Conservation (phyloP, 2,113 vertebrate genomes). For the Thinocorus orbignyianus region DNA sequence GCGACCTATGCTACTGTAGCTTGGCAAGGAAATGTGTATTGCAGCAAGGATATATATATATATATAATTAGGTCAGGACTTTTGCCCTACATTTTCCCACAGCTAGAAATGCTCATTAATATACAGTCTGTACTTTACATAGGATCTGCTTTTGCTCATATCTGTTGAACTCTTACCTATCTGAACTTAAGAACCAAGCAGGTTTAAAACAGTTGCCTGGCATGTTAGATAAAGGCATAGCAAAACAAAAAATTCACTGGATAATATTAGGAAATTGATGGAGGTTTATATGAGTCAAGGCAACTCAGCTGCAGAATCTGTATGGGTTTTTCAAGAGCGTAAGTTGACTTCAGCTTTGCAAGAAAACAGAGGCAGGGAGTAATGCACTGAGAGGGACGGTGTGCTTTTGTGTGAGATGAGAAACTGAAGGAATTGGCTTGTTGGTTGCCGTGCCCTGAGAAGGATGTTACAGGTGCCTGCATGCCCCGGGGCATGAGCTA, state of each 20-base stretch:
- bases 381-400: neutral
- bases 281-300: neutral
- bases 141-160: neutral
- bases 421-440: neutral
- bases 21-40: neutral
- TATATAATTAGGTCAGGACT: neutral
- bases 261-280: neutral
- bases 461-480: neutral
- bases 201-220: neutral
- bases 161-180: neutral
- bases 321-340: neutral
- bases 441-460: neutral
- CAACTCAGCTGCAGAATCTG: neutral
- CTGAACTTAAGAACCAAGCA: neutral
- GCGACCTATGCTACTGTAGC: neutral
- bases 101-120: neutral
- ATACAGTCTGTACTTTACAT: neutral
- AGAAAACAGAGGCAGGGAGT: neutral
- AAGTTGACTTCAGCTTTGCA: neutral
- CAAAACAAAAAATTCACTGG: neutral
- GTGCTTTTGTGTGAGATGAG: neutral
- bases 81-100: neutral
- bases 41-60: neutral
- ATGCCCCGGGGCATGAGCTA: neutral
- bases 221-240: neutral